A percentile compares a stretch with the other conserved stretches of the same genome.
Evolutionary conservation across 2,113 vertebrate genomes (phyloP).

Genomic region (Thunnus thynnus): DNA sequence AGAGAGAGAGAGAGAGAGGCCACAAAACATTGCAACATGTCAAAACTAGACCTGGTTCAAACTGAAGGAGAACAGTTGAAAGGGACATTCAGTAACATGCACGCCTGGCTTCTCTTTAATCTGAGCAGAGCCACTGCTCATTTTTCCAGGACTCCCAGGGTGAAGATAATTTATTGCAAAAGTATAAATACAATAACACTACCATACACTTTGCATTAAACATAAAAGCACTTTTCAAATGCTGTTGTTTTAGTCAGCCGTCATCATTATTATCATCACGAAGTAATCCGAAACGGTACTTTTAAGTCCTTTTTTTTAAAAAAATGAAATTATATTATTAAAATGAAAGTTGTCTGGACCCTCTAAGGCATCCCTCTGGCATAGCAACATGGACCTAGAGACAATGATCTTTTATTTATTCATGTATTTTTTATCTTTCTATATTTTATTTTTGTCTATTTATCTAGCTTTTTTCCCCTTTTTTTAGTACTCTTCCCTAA

Average conservation of each 20-base stretch:
- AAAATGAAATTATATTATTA: not conserved
- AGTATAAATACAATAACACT: not conserved
- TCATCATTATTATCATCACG: not conserved
- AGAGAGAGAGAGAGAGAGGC: too few species aligned
- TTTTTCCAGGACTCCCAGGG: not conserved
- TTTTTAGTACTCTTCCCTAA: too few species aligned
- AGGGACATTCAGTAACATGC: slow-evolving; percentile 36
- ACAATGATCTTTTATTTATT: too few species aligned
- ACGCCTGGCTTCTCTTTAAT: slow-evolving; percentile 25
- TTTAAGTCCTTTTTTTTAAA: not conserved
- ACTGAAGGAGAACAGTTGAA: slow-evolving; percentile 52
- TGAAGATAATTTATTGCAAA: slow-evolving; percentile 15
- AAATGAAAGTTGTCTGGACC: too few species aligned
- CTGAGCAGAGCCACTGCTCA: not conserved
- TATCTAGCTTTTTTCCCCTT: too few species aligned
- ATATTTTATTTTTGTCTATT: too few species aligned
- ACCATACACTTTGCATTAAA: not conserved
- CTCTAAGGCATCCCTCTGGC: too few species aligned
- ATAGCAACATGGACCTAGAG: too few species aligned
- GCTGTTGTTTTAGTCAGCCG: slow-evolving; percentile 10
- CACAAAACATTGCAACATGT: slow-evolving; percentile 68
- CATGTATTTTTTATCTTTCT: too few species aligned
- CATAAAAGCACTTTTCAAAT: slow-evolving; percentile 4
- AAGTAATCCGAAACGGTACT: not conserved
- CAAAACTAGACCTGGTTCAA: slow-evolving; percentile 69